A percentile compares a stretch with the other conserved stretches of the same genome.
Evolutionary conservation across 2,113 vertebrate species (phyloP).

Genomic region (Cyphomyrus plagiostoma): DNA sequence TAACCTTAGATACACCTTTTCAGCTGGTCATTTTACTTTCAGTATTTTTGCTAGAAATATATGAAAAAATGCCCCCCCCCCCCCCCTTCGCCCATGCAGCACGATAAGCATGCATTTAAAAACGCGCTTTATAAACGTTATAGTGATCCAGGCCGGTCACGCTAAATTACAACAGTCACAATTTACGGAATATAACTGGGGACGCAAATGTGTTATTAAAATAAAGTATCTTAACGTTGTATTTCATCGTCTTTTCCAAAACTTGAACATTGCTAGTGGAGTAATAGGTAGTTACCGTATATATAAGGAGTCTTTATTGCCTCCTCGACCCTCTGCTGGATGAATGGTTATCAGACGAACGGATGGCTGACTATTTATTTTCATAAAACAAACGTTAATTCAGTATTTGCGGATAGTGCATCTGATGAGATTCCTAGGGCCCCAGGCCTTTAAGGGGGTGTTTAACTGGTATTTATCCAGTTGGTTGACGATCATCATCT

Average conservation of each 20-base stretch:
- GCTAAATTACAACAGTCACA: neutral
- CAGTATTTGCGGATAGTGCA: neutral
- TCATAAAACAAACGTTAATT: neutral
- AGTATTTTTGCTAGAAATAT: neutral
- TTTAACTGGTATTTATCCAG: neutral
- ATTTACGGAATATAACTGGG: neutral
- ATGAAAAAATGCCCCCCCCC: neutral
- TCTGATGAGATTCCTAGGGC: neutral
- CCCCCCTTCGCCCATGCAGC: neutral
- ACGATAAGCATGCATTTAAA: too few species aligned
- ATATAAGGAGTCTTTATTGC: neutral
- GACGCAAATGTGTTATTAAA: neutral
- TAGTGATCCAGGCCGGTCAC: neutral
- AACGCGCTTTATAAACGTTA: neutral
- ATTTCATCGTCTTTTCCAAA: neutral
- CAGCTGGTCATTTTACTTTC: neutral
- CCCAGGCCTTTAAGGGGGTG: neutral
- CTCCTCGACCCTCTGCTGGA: neutral
- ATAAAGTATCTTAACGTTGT: neutral
- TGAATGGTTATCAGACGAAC: neutral
- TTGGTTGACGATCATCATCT: neutral
- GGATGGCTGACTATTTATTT: neutral
- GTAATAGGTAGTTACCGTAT: neutral
- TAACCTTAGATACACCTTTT: neutral
- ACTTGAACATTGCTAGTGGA: neutral